These are phyloP conservation scores for Mirounga angustirostris DNA, from an alignment of 2,113 vertebrate genomes.

Conservation along the genomic window DNA sequence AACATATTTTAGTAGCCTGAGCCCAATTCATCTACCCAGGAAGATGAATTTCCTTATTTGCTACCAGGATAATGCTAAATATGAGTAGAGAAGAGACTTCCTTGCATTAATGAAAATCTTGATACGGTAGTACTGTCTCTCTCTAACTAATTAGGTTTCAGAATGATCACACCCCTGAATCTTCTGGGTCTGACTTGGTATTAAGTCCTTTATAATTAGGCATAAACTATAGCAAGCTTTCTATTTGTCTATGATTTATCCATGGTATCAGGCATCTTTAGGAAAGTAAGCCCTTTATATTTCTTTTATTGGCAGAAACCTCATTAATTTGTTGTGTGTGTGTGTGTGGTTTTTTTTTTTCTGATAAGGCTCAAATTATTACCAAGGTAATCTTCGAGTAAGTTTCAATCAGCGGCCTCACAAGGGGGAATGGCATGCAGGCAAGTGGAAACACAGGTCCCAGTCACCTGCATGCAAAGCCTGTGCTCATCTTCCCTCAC, in stretches of 20 bases:
- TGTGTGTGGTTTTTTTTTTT: not conserved
- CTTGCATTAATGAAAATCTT: conserved; percentile 66
- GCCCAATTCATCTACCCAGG: not conserved
- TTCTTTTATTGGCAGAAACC: conserved; percentile 81
- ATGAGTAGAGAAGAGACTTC: conserved; percentile 15
- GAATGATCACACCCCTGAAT: conserved; percentile 80
- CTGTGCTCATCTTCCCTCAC: conserved; percentile 32
- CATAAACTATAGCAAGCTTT: conserved; percentile 78
- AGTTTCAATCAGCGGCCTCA: conserved; percentile 77
- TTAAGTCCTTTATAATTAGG: conserved; percentile 87
- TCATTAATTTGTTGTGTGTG: conserved; percentile 76
- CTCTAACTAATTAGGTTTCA: conserved; percentile 82
- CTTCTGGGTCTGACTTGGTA: conserved; percentile 81
- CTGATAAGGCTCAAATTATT: conserved; percentile 81
- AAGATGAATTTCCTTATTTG: conserved; percentile 59
- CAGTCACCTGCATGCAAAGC: conserved; percentile 71
- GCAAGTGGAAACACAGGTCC: conserved; percentile 72
- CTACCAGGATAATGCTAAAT: not conserved
- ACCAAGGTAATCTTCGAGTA: conserved; percentile 75
- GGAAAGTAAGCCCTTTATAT: conserved; percentile 80
- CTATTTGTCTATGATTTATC: conserved; percentile 82
- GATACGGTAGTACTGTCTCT: conserved; percentile 72
- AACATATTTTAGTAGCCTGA: conserved; percentile 28
- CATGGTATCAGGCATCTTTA: conserved; percentile 80
- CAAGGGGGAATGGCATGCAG: conserved; percentile 72